Percentiles rank a stretch among this genome's conserved stretches.
Conservation (phyloP, 2,888 invertebrate genomes). For the Tortricodes alternella region DNA sequence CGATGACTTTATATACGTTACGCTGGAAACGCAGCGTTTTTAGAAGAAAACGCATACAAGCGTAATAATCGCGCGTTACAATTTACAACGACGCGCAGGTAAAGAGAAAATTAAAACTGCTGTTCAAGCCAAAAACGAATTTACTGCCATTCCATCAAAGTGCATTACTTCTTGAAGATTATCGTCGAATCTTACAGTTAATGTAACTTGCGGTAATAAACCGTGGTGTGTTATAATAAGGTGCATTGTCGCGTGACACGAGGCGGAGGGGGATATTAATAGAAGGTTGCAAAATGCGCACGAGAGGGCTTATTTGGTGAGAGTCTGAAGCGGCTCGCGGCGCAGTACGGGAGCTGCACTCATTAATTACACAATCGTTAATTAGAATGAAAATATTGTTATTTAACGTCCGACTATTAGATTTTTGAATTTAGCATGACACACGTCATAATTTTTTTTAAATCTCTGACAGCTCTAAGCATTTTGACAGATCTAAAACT, state of each 20-base stretch:
- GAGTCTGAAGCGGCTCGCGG: slow-evolving; percentile 41
- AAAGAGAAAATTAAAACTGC: slow-evolving; percentile 43
- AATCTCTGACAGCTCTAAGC: too few species aligned
- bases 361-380: neutral
- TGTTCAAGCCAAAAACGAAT: neutral
- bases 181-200: neutral
- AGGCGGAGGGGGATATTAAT: slow-evolving; percentile 23
- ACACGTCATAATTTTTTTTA: too few species aligned
- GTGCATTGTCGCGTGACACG: neutral
- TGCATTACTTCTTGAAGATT: neutral
- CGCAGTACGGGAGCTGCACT: neutral
- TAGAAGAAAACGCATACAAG: slow-evolving; percentile 7
- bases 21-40: slow-evolving; percentile 9
- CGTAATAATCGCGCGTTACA: slow-evolving; percentile 41
- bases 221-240: neutral
- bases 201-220: neutral
- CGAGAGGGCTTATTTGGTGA: slow-evolving; percentile 70
- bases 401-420: neutral
- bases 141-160: neutral
- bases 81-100: slow-evolving; percentile 59
- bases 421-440: too few species aligned
- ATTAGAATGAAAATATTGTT: neutral
- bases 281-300: slow-evolving; percentile 59
- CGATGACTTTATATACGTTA: too few species aligned
- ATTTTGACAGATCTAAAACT: too few species aligned